Evolutionary conservation across 2,797 vertebrate species (phyloP).

Genomic region (Centroberyx gerrardi): DNA sequence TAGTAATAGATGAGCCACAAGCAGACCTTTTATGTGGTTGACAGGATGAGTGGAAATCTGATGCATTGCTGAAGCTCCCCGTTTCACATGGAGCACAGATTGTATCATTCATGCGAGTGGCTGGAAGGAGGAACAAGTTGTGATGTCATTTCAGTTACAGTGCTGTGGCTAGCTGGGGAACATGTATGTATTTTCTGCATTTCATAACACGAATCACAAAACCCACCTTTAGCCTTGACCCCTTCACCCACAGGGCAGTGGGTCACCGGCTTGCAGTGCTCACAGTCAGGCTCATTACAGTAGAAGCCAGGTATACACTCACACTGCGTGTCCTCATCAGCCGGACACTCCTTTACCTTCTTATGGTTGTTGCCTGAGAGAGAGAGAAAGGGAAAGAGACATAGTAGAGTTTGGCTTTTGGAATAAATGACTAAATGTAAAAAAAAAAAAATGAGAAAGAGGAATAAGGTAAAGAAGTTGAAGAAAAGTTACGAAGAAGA

Average conservation of each 20-base stretch:
- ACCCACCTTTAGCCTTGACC: constrained; percentile 65
- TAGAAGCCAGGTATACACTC: constrained; percentile 63
- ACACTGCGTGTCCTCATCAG: constrained; percentile 60
- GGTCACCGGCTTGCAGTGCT: constrained; percentile 36
- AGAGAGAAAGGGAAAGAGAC: constrained; percentile 7
- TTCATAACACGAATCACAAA: neutral
- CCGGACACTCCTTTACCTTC: constrained; percentile 11
- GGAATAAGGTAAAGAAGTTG: neutral
- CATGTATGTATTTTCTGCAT: neutral
- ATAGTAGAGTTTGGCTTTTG: too few species aligned
- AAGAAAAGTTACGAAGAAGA: too few species aligned
- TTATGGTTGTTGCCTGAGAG: constrained; percentile 27
- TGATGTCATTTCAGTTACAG: neutral
- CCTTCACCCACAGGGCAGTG: constrained; percentile 49
- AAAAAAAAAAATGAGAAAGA: neutral
- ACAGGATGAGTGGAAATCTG: constrained; percentile 71
- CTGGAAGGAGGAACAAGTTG: constrained; percentile 54
- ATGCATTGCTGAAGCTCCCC: constrained; percentile 76
- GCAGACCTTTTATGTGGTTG: constrained; percentile 72
- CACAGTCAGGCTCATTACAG: constrained; percentile 9
- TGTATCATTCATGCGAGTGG: constrained; percentile 40
- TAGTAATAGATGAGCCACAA: neutral
- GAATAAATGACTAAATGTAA: neutral
- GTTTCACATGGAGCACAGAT: constrained; percentile 65
- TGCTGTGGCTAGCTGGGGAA: neutral